Base-by-base conservation (phyloP, 2,113 vertebrate species). In the Rhabdornis inornatus region DNA sequence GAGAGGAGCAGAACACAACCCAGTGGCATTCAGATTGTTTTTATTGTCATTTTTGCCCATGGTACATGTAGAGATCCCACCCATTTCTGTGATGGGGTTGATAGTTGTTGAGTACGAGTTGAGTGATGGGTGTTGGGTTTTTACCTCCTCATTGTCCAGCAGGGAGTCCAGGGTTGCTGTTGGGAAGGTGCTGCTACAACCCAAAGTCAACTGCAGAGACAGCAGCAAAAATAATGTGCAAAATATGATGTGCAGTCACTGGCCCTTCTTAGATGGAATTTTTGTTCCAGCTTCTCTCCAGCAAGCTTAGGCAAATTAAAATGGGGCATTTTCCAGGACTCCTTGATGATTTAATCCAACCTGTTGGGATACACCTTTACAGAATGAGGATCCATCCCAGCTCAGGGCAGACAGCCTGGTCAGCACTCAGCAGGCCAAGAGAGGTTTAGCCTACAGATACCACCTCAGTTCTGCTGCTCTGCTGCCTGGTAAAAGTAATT, bases 131-230 rank as follows among this genome's bases (percentile, higher is more conserved):
- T n/a, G 18, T 5, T 82, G 50, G 10, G 40, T 3, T 63, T 89
- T 89, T 8, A 5, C 14, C 33, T 81, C 19, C 23, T 20, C 22
- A 1, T 14, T 66, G 52, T 18, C 39, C n/a, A 4, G 5, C 0
- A 1, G 6, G 31, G 42, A 35, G 6, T 17, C 3, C 6, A 5
- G 53, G 52, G 4, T 20, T 0, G 0, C 20, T 0, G 0, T 5
- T 56, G 1, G 7, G 47, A 39, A 49, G 37, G 28, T 23, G 24
- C 28, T 28, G 15, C 4, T 45, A 0, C 1, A 4, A 18, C 25
- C 60, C 66, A 9, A 12, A 6, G 30, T 15, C 45, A 72, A 0
- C 35, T n/a, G 45, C 50, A 65, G 33, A 53, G 50, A 15, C 21
- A 31, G 71, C 71, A 63, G 53, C 23, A 18, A 21, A n/a, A 47